phyloP scores from a whole-genome alignment of 2,797 vertebrate genomes.

The Chloroceryle amazona region DNA sequence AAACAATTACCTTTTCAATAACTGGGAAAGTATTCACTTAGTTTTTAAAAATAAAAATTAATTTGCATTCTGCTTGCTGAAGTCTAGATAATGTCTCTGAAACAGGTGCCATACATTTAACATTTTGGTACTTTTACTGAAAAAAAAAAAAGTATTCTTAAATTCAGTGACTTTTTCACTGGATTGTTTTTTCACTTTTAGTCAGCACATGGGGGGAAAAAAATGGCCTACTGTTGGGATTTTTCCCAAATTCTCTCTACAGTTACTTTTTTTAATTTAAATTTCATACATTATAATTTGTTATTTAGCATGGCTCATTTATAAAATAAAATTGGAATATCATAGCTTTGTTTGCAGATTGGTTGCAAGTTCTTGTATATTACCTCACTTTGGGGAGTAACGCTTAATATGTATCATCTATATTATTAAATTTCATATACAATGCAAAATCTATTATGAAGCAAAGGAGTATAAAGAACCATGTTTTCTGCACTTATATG shows the following conservation, averaged over 20 bases:
- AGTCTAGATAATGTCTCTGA: background rate
- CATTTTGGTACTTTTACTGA: background rate
- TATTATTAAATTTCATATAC: conserved; percentile 33
- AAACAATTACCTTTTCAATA: conserved; percentile 8
- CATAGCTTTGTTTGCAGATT: conserved; percentile 29
- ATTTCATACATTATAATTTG: background rate
- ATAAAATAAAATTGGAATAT: background rate
- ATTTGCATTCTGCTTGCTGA: conserved; percentile 45
- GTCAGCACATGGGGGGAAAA: background rate
- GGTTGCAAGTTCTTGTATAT: conserved; percentile 50
- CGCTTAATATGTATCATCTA: conserved; percentile 49
- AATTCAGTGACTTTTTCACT: conserved; percentile 3
- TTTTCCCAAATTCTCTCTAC: background rate
- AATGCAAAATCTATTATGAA: conserved; percentile 24
- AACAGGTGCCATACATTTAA: conserved; percentile 29
- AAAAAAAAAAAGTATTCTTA: background rate
- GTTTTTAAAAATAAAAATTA: background rate
- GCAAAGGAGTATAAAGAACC: conserved; percentile 75
- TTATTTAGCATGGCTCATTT: background rate
- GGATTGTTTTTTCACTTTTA: background rate
- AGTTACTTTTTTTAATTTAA: background rate
- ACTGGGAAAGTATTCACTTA: background rate
- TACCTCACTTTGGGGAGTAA: conserved; percentile 45
- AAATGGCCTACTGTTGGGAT: background rate
- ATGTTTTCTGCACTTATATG: conserved; percentile 65